phyloP scores from a whole-genome alignment of 23 tunicate species.

The Oikopleura albicans region DNA sequence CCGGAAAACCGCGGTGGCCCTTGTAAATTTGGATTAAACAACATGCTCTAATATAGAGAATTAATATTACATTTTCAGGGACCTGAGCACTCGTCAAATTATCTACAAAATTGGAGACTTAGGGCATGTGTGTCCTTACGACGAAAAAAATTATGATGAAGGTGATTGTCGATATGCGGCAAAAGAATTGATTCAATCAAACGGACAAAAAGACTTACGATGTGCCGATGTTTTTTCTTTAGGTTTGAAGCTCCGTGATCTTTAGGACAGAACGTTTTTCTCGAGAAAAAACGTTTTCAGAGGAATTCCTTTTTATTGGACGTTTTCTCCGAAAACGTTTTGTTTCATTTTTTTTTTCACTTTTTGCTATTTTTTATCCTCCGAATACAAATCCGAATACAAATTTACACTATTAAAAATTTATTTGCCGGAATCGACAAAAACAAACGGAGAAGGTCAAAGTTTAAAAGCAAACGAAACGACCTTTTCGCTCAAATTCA shows the following conservation, averaged over 20 bases:
- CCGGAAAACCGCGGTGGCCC: too few relatives aligned
- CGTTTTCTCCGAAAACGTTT: conserved; percentile 32
- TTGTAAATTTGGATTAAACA: neutral
- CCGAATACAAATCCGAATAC: too few relatives aligned
- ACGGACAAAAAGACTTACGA: neutral
- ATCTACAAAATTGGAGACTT: conserved; percentile 44
- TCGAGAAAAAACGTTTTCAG: neutral
- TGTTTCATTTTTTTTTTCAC: too few relatives aligned
- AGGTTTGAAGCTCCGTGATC: neutral
- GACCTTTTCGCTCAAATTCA: too few relatives aligned
- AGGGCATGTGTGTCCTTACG: conserved; percentile 74
- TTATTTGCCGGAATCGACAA: too few relatives aligned
- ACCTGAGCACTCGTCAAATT: neutral
- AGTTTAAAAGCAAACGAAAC: too few relatives aligned
- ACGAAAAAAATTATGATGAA: conserved; percentile 80
- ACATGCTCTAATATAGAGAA: neutral
- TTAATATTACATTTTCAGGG: neutral
- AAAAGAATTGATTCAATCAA: conserved; percentile 45
- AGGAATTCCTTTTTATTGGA: neutral
- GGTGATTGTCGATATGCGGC: conserved; percentile 86
- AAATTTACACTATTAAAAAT: too few relatives aligned
- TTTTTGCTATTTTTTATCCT: conserved; percentile 49
- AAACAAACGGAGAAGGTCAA: too few relatives aligned
- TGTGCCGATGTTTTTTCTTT: neutral
- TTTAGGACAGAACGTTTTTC: neutral